Percentiles rank a stretch among this genome's conserved stretches.
These are phyloP conservation scores for Hormaphis cornu DNA, from an alignment of 1,140 invertebrate genomes.

Conservation along the genomic window DNA sequence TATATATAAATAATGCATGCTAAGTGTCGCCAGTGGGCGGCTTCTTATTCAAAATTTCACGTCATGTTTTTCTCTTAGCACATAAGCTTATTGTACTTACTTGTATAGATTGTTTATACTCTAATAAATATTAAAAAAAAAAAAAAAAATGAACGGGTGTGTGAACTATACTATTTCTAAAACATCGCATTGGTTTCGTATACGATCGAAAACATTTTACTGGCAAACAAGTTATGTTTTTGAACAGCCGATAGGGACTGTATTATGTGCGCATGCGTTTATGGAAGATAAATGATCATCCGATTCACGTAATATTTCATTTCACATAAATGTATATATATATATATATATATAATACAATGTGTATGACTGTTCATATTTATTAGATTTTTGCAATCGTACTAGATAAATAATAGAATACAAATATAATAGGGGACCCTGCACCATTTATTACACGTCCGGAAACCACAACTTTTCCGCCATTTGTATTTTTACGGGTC, in stretches of 20 bases:
- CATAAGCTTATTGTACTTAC: too few species aligned
- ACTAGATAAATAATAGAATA: background rate
- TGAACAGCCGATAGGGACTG: background rate
- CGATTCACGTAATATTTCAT: too few species aligned
- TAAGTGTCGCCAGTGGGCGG: too few species aligned
- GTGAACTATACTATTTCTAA: too few species aligned
- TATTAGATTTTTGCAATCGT: background rate
- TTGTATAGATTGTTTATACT: too few species aligned
- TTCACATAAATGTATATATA: too few species aligned
- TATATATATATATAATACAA: background rate
- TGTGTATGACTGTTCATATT: constrained; percentile 2
- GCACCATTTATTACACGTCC: constrained; percentile 15
- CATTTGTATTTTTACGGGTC: constrained; percentile 21
- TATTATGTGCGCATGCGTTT: background rate
- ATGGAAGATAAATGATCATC: background rate
- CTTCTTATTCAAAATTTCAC: too few species aligned
- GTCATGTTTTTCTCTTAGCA: too few species aligned
- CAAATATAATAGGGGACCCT: constrained; percentile 7
- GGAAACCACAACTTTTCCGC: constrained; percentile 31
- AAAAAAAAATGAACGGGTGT: too few species aligned
- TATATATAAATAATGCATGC: too few species aligned
- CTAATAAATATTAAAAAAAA: too few species aligned
- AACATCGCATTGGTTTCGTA: too few species aligned
- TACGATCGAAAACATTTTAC: background rate
- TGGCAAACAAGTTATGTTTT: background rate